Base-by-base conservation (phyloP, 1,140 invertebrate species). In the Drosophila ananassae region DNA sequence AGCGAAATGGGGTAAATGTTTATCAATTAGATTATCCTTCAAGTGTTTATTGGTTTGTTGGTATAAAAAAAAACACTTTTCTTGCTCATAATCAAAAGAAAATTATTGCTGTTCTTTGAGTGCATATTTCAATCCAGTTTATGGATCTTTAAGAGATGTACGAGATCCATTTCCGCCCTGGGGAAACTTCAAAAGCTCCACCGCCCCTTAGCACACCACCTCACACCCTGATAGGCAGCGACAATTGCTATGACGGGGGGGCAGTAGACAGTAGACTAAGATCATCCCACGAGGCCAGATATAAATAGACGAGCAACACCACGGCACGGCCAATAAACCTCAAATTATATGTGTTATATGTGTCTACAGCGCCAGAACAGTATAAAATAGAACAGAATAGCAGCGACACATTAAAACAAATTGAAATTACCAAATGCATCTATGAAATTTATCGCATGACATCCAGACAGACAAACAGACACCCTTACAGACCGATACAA, bases 351-450 rank as follows among this genome's bases (percentile, higher is more conserved):
- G 68, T 73, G 75, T 61, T 74, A 67, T 73, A 79, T 83, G 63
- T 64, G 54, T 47, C 58, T 53, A 37, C 22, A 13, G 46, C 21
- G 34, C 25, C 17, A 55, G 46, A 39, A 32, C 17, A 39, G 50
- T 48, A 24, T 22, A 47, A 68, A 57, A 71, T 71, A 69, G 60
- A 52, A 57, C 48, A 62, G 60, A n/a, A 44, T 13, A 68, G 52
- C 54, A 48, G 54, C 73, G 72, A 71, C 77, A 81, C 73, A 84
- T 85, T 77, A 61, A 77, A 84, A 85, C 81, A 85, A 85, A 85
- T 89, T 89, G 82, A 89, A 87, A 87, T 87, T 79, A 87, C 82
- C 74, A 85, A 85, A 85, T 87, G 82, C 82, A 85, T 78, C 78
- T 82, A 75, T 74, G 71, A 87, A 87, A 85, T 87, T 87, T 85